A percentile compares a stretch with the other conserved stretches of the same genome.
Evolutionary conservation across 2,113 vertebrate species (phyloP).

Genomic region (Strigops habroptila): DNA sequence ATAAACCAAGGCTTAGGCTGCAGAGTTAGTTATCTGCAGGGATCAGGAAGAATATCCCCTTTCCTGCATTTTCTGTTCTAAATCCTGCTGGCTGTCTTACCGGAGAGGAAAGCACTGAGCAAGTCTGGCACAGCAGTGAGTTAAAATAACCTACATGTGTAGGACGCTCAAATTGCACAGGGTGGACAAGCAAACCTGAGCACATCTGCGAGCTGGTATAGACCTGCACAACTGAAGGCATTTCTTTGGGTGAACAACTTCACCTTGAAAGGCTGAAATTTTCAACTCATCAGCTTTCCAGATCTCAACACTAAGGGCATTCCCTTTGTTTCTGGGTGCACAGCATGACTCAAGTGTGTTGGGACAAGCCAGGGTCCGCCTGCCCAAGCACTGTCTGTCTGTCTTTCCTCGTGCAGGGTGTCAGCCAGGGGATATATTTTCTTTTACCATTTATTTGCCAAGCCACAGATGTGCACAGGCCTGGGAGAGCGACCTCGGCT

Average conservation of each 20-base stretch:
- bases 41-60: background rate
- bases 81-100: background rate
- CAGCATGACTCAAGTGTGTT: background rate
- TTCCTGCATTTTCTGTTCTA: background rate
- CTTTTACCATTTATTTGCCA: background rate
- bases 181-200: background rate
- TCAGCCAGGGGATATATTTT: background rate
- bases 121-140: background rate
- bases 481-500: rapidly evolving
- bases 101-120: background rate
- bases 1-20: background rate
- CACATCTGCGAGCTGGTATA: rapidly evolving
- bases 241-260: background rate
- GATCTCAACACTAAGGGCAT: background rate
- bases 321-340: background rate
- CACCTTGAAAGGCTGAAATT: background rate
- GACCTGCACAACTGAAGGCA: background rate
- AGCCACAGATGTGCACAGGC: background rate
- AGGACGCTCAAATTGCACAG: background rate
- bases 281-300: background rate
- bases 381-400: background rate
- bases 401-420: background rate
- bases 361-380: background rate
- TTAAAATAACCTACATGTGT: background rate
- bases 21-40: background rate